phyloP scores from a whole-genome alignment of 2,113 vertebrate species.

The Chaetodon auriga region DNA sequence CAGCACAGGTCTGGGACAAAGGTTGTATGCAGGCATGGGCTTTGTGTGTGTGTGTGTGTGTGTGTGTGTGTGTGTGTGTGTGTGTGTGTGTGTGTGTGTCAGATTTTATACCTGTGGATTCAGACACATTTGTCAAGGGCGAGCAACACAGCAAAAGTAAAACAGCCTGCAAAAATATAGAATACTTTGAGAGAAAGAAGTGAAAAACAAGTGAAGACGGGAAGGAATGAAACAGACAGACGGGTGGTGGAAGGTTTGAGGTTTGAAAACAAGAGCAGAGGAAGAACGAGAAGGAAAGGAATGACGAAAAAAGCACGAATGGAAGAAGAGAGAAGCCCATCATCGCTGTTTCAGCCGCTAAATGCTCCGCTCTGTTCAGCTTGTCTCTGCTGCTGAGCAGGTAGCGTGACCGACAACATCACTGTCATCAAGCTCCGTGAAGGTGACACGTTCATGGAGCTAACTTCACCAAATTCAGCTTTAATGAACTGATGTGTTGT shows the following conservation, averaged over 20 bases:
- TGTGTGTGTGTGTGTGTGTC: conserved; percentile 21
- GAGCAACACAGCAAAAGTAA: neutral
- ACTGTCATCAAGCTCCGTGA: too few species aligned
- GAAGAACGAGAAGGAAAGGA: neutral
- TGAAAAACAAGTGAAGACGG: neutral
- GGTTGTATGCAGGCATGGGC: conserved; percentile 38
- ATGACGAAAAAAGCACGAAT: neutral
- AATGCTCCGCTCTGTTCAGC: too few species aligned
- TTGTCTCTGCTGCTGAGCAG: too few species aligned
- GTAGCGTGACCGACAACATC: too few species aligned
- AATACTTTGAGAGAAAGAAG: neutral
- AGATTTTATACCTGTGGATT: conserved; percentile 30
- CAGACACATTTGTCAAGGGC: conserved; percentile 8
- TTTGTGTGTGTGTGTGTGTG: conserved; percentile 24
- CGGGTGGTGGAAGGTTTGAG: neutral
- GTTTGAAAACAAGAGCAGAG: neutral
- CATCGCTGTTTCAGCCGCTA: too few species aligned
- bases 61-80: conserved; percentile 20
- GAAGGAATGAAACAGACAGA: neutral
- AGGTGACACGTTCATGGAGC: too few species aligned
- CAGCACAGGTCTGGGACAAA: conserved; percentile 72
- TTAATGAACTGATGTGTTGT: too few species aligned
- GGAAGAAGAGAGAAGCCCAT: neutral
- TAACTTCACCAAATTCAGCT: too few species aligned
- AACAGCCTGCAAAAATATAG: neutral